Base-by-base conservation (phyloP, 2,888 invertebrate genomes). In the Ormyrus nitidulus region DNA sequence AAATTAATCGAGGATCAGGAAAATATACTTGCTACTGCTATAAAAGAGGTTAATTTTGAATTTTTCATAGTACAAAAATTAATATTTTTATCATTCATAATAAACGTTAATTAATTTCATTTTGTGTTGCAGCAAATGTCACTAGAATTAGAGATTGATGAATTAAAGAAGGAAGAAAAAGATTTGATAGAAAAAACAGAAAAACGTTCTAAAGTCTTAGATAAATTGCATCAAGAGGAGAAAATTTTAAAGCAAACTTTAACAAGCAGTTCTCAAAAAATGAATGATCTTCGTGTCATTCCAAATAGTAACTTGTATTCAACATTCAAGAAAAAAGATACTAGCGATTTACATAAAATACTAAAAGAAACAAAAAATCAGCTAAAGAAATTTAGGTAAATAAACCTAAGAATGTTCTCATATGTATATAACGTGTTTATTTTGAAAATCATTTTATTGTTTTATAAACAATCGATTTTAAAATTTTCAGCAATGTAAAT, bases 351-450 rank as follows among this genome's bases (percentile, higher is more conserved):
- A 34, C 99, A 98, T 91, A 97, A 96, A 92, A 98, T 99, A 91
- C 92, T 99, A 86, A 98, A 99, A 88, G 97, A 98, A 88, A 96
- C 98, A 4, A 99, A 99, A 89, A 95, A 96, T 86, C 98, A 99
- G 88, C 92, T 99, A 79, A 99, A 99, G 91, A 98, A 98, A 91
- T 99, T 98, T 92, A 88, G 88, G 89, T 88, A 51, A 66, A 11
- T 51, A 70, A 10, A 62, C 51, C n/a, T 62, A n/a, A 49, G 48
- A 2, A 61, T 54, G 46, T 46, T 34, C 34, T 34, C 34, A 34
- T 34, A 34, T 34, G 4, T 34, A 34, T 34, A 34, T 34, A 34
- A 34, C 34, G 4, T 34, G 34, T 34, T 34, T 34, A 34, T 34
- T 3, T 34, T 34, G 34, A 34, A 2, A 34, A 34, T 34, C 34